Base-by-base conservation (phyloP, 2,888 invertebrate species). In the Leistus spinibarbis region DNA sequence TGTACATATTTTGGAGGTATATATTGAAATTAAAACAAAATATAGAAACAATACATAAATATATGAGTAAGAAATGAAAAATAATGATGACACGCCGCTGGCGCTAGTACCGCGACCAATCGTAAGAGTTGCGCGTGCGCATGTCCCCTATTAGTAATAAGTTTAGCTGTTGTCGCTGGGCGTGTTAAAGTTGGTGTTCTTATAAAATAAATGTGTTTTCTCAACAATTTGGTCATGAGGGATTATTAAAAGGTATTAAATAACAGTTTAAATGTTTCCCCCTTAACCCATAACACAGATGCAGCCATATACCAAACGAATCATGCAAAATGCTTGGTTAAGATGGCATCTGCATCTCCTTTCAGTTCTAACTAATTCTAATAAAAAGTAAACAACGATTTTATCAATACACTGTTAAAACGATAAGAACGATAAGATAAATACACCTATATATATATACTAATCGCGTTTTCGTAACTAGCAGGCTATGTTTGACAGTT, bases 181-280 rank as follows among this genome's bases (percentile, higher is more conserved):
- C 40, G 40, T 40, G 40, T 40, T 40, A 40, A 40, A 40, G 40
- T 40, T 40, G 40, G 27, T 40, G 40, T 40, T 40, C 40, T 40
- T 2, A 40, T 40, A 40, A 40, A 40, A 40, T 40, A 40, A 40
- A 40, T 40, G 40, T 40, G 40, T 40, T 40, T 24, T 40, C 40
- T 7, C 10, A 40, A 40, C 40, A 40, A 40, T 40, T 40, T 40
- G 40, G 40, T 40, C 40, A 40, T 40, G 40, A 40, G 40, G 40
- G 40, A 69, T 68, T 56, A 75, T 64, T 75, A 75, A 69, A 75
- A 75, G 75, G 75, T 75, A 75, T 64, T 56, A 63, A 69, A 22
- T 27, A 54, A 69, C 24, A 56, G 17, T 75, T 75, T 75, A 63
- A 63, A 63, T 16, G 40, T 23, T 62, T 10, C 62, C 62, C 17